A percentile compares a stretch with the other conserved stretches of the same genome.
phyloP scores from a whole-genome alignment of 2,113 vertebrate genomes.

The Halichoeres trimaculatus region DNA sequence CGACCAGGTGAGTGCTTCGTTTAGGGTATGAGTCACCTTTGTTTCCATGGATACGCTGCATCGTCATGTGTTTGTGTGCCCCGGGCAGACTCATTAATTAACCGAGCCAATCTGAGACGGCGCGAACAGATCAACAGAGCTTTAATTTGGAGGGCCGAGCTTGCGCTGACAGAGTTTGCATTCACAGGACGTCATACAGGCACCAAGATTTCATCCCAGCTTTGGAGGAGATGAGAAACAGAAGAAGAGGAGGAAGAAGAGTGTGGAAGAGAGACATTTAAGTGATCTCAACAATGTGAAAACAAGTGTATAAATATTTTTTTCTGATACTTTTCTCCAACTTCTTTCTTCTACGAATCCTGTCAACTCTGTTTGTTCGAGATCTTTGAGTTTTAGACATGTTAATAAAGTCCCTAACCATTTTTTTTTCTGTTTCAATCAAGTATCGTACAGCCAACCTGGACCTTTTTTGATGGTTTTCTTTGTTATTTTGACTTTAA shows the following conservation, averaged over 20 bases:
- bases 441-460: too few species aligned
- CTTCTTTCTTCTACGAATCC: too few species aligned
- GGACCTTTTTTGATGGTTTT: too few species aligned
- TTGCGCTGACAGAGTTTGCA: constrained; percentile 16
- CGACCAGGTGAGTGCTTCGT: constrained; percentile 46
- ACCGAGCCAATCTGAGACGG: constrained; percentile 15
- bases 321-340: too few species aligned
- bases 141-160: constrained; percentile 1
- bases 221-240: not conserved
- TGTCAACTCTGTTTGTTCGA: too few species aligned
- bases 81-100: constrained; percentile 46
- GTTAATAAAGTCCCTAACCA: too few species aligned
- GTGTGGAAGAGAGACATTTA: too few species aligned
- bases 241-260: not conserved
- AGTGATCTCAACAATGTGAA: too few species aligned
- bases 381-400: too few species aligned
- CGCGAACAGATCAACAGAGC: not conserved
- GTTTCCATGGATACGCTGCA: constrained; percentile 32
- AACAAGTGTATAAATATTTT: too few species aligned
- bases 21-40: constrained; percentile 44
- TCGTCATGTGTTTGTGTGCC: constrained; percentile 49
- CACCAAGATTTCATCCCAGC: not conserved
- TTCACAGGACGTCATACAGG: not conserved
- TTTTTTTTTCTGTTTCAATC: too few species aligned
- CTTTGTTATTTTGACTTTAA: too few species aligned